Evolutionary conservation across 2,113 vertebrate genomes (phyloP).

Genomic region (Psephotus haematonotus): DNA sequence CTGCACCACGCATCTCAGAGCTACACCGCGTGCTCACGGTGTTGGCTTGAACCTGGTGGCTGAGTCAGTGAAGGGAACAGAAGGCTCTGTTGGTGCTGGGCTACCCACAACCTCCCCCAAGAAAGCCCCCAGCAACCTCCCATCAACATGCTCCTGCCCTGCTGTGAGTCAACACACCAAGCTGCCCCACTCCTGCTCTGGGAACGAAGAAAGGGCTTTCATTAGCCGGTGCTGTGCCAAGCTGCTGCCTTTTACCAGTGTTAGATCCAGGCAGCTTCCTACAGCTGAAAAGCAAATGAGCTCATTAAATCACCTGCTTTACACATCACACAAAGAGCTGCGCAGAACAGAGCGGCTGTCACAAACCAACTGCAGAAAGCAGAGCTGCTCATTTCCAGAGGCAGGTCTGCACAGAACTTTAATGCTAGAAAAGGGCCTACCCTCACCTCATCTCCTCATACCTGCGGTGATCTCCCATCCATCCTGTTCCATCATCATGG

Average conservation of each 20-base stretch:
- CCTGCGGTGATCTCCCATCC: neutral
- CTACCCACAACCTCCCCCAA: neutral
- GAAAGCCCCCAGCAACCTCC: neutral
- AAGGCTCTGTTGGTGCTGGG: fast-evolving
- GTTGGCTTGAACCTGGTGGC: neutral
- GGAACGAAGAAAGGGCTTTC: neutral
- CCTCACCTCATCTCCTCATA: neutral
- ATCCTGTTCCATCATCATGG: neutral
- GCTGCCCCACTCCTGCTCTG: neutral
- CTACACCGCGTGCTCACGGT: fast-evolving
- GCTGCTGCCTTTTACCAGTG: neutral
- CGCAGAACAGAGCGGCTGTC: neutral
- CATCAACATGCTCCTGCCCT: neutral
- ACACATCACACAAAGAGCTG: neutral
- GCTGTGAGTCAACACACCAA: neutral
- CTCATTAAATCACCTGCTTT: neutral
- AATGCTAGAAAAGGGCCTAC: neutral
- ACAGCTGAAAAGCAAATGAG: neutral
- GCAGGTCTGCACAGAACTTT: neutral
- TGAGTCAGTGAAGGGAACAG: neutral
- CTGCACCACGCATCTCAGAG: fast-evolving
- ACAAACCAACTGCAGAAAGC: neutral
- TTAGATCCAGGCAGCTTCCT: neutral
- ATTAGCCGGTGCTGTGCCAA: neutral
- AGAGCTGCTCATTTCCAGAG: neutral